Evolutionary conservation across 2,888 invertebrate species (phyloP), one percentile per base, ranked within the genome.

Genomic region (Cybosia mesomella): DNA sequence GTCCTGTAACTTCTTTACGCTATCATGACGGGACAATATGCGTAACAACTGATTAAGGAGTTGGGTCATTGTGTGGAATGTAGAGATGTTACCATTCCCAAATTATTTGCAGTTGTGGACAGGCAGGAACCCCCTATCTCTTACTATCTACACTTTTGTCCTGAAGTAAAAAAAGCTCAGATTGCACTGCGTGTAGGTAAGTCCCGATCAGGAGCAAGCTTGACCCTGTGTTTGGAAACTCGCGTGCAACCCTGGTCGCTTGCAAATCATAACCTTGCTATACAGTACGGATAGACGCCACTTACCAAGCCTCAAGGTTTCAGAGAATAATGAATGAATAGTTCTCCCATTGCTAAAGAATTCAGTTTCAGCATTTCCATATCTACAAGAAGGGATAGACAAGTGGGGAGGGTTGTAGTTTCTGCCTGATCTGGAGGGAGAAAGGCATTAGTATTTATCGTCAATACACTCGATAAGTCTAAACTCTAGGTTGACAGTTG

Each of bases 211-310:
- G 22, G 66, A 61, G 76, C 64, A 59, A 74, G 32, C 61, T 68
- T 60, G 62, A 75, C 66, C 66, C 59, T 66, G 71, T 71, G 72
- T 68, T 71, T 70, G 70, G 32, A n/a, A 5, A 2, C 32, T 79
- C 64, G 73, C 80, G 73, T 80, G 80, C 67, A 13, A 60, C 62
- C 64, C 63, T 71, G 74, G 71, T 78, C 77, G 68, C 70, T 67
- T 66, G 64, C 70, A 71, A 74, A 80, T 70, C 75, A 72, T 72
- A 71, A 72, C 60, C 18, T 49, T 80, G 63, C 64, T 57, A 13
- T 62, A 66, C 67, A 49, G 64, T 62, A 66, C 63, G 58, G 59
- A 72, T 71, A 53, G 18, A 65, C 60, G 36, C 15, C 39, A 75
- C 69, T 77, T 28, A 79, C 71, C 62, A 62, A 71, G 59, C 64